Evolutionary conservation across 2,113 vertebrate genomes (phyloP).

Genomic region (Lynx canadensis): DNA sequence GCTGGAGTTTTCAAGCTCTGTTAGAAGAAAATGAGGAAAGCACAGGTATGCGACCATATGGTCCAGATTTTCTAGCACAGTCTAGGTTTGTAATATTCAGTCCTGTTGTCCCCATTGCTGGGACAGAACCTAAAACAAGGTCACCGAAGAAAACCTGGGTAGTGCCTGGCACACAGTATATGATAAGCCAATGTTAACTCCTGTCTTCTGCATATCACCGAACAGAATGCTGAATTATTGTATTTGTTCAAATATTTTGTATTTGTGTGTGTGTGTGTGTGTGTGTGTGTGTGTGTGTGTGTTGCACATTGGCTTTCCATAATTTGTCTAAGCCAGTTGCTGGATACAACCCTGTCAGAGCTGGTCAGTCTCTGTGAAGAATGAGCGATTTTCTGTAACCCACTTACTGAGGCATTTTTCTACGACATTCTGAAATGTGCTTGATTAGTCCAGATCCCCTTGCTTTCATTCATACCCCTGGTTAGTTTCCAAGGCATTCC

Average conservation of each 20-base stretch:
- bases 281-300: background rate
- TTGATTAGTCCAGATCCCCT: background rate
- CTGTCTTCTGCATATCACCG: background rate
- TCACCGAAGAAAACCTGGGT: background rate
- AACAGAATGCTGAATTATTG: background rate
- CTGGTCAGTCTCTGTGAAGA: background rate
- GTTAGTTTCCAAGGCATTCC: background rate
- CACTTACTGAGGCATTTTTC: background rate
- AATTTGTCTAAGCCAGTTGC: background rate
- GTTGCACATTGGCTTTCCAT: background rate
- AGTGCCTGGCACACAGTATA: background rate
- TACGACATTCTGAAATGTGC: background rate
- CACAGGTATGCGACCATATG: slow-evolving; percentile 57
- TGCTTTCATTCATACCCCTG: background rate
- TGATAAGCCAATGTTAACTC: background rate
- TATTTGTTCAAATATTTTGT: background rate
- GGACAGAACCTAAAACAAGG: background rate
- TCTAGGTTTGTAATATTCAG: background rate
- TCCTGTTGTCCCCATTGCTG: background rate
- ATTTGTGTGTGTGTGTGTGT: background rate
- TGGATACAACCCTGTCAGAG: background rate
- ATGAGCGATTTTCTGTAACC: rapidly evolving
- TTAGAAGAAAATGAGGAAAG: slow-evolving; percentile 66
- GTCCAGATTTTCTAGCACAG: background rate
- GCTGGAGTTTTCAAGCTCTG: slow-evolving; percentile 77